Conservation (phyloP, 2,113 vertebrate species). For the Romanogobio albipinnatus region DNA sequence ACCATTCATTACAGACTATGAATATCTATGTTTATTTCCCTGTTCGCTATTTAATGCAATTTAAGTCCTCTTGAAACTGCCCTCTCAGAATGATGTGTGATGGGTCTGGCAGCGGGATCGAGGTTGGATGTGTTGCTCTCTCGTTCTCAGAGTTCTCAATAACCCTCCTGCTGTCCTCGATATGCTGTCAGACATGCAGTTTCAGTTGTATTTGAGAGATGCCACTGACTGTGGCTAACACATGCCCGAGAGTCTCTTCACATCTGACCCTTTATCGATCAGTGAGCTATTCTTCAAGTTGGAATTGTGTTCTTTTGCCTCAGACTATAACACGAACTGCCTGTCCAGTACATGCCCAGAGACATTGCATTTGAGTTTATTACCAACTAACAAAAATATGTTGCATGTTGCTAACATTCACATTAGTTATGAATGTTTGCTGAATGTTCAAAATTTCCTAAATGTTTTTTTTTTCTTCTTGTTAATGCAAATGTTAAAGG, state of each 20-base stretch:
- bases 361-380: neutral
- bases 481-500: too few species aligned
- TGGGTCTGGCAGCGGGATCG: neutral
- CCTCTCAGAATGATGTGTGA: neutral
- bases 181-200: slow-evolving; percentile 37
- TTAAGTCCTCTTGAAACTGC: neutral
- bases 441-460: too few species aligned
- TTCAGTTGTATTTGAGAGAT: slow-evolving; percentile 41
- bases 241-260: slow-evolving; percentile 36
- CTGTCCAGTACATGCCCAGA: neutral
- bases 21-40: slow-evolving; percentile 7
- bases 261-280: slow-evolving; percentile 35
- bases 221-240: slow-evolving; percentile 38
- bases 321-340: neutral
- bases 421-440: too few species aligned
- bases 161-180: slow-evolving; percentile 43
- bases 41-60: neutral
- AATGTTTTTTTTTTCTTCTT: too few species aligned
- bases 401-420: too few species aligned
- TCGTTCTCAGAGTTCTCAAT: slow-evolving; percentile 34
- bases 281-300: slow-evolving; percentile 30
- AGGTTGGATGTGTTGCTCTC: slow-evolving; percentile 19
- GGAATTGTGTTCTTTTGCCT: slow-evolving; percentile 2
- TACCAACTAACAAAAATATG: neutral
- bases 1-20: neutral